Conservation (phyloP, 1,140 invertebrate genomes). For the Wiebesia pumilae region DNA sequence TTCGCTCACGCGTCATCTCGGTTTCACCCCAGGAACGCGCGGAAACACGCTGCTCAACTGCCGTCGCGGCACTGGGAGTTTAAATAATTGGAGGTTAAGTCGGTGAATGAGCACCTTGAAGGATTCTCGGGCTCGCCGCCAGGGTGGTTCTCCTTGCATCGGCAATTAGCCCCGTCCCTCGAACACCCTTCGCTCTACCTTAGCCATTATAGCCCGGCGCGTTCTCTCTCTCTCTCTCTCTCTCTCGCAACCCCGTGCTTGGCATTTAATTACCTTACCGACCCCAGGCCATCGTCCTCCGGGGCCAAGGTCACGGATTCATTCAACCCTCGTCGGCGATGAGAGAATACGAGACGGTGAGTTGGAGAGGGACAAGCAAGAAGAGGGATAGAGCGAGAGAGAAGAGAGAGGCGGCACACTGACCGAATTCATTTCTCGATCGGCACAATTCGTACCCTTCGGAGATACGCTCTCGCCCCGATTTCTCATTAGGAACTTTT, state of each 20-base stretch:
- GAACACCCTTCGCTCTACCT: constrained; percentile 67
- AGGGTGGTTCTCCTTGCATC: constrained; percentile 63
- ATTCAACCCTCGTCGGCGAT: constrained; percentile 67
- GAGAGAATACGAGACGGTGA: constrained; percentile 51
- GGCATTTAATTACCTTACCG: constrained; percentile 73
- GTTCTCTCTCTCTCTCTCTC: neutral
- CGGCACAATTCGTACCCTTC: constrained; percentile 41
- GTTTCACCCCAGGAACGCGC: neutral
- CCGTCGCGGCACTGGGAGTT: neutral
- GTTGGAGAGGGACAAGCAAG: constrained; percentile 42
- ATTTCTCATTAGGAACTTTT: constrained; percentile 45
- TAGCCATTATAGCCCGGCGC: constrained; percentile 60
- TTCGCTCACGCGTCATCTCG: neutral
- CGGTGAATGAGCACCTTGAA: constrained; percentile 70
- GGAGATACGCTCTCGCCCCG: neutral
- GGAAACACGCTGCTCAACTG: too few relatives aligned
- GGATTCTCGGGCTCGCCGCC: constrained; percentile 63
- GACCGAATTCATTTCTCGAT: constrained; percentile 70
- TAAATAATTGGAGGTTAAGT: constrained; percentile 60
- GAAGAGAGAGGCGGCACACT: constrained; percentile 65
- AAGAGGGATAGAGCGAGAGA: constrained; percentile 55
- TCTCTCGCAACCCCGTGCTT: constrained; percentile 68
- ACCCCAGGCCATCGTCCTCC: constrained; percentile 69
- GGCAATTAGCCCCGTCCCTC: constrained; percentile 72
- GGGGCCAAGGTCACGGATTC: constrained; percentile 73